A percentile compares a stretch with the other conserved stretches of the same genome.
These are phyloP conservation scores for Gambusia affinis DNA, from an alignment of 2,113 vertebrate genomes.

Conservation along the genomic window DNA sequence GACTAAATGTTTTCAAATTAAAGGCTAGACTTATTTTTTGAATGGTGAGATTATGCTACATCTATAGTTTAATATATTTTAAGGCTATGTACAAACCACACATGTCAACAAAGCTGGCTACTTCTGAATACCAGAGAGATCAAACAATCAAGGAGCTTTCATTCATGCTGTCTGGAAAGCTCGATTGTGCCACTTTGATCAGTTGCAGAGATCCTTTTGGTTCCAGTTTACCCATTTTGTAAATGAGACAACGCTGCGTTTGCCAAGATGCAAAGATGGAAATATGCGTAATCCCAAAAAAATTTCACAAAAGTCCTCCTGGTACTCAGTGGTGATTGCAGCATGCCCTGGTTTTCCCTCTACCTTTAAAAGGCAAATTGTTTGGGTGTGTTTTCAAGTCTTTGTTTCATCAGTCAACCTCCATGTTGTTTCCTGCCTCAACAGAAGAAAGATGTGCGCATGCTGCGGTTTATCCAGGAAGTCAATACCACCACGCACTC, in stretches of 20 bases:
- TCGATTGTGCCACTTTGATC: background rate
- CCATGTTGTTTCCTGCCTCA: background rate
- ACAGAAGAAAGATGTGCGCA: conserved; percentile 95
- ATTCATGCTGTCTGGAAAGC: background rate
- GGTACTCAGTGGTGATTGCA: background rate
- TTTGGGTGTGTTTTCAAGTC: background rate
- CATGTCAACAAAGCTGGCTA: background rate
- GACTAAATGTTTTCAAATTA: background rate
- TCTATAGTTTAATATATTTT: background rate
- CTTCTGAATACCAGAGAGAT: background rate
- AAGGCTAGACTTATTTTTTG: background rate
- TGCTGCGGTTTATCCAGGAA: conserved; percentile 98
- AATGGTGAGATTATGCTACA: background rate
- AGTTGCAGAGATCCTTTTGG: background rate
- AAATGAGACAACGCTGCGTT: background rate
- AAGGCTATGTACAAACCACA: background rate
- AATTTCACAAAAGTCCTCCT: background rate
- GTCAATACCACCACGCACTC: conserved; percentile 97
- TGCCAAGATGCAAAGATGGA: background rate
- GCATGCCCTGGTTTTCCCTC: background rate
- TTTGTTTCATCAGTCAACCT: background rate
- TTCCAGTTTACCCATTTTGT: background rate
- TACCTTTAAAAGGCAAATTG: background rate
- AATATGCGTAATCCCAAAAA: background rate
- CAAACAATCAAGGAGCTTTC: background rate